A percentile compares a stretch with the other conserved stretches of the same genome.
phyloP scores from a whole-genome alignment of 2,888 invertebrate genomes.

The Blastobasis adustella region DNA sequence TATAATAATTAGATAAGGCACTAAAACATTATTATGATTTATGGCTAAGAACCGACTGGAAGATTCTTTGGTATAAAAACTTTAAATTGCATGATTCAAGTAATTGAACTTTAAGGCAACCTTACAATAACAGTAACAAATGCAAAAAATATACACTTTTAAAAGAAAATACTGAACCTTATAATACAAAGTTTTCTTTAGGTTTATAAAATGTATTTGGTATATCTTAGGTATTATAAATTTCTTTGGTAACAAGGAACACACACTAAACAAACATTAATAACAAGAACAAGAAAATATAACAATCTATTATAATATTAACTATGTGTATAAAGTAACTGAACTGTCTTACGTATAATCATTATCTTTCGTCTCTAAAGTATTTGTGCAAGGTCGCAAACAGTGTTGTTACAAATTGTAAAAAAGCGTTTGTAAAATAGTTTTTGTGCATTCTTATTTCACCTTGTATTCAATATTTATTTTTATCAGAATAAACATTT shows the following conservation, averaged over 20 bases:
- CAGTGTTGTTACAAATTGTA: too few relatives aligned
- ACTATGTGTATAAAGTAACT: constrained; percentile 35
- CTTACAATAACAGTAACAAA: constrained; percentile 52
- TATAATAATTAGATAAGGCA: constrained; percentile 40
- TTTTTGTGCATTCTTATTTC: too few relatives aligned
- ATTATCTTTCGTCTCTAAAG: constrained; percentile 14
- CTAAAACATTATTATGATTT: constrained; percentile 34
- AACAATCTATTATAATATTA: constrained; percentile 40
- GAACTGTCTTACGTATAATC: constrained; percentile 41
- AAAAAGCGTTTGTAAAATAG: too few relatives aligned
- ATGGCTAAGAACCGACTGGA: constrained; percentile 61
- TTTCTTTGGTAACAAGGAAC: constrained; percentile 74
- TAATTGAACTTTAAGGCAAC: constrained; percentile 67
- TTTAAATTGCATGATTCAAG: constrained; percentile 48
- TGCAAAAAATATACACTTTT: constrained; percentile 43
- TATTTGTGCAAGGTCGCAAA: too few relatives aligned
- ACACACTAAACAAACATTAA: constrained; percentile 65
- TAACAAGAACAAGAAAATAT: constrained; percentile 67
- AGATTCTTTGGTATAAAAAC: constrained; percentile 61
- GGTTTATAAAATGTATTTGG: constrained; percentile 33
- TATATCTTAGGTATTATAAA: constrained; percentile 29
- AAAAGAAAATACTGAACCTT: constrained; percentile 54
- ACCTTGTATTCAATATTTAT: too few relatives aligned
- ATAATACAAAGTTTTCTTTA: constrained; percentile 25
- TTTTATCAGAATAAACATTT: too few relatives aligned